These are phyloP conservation scores for Apostichopus japonicus DNA, from an alignment of 35 echinoderm and acorn worm genomes.

Conservation along the genomic window DNA sequence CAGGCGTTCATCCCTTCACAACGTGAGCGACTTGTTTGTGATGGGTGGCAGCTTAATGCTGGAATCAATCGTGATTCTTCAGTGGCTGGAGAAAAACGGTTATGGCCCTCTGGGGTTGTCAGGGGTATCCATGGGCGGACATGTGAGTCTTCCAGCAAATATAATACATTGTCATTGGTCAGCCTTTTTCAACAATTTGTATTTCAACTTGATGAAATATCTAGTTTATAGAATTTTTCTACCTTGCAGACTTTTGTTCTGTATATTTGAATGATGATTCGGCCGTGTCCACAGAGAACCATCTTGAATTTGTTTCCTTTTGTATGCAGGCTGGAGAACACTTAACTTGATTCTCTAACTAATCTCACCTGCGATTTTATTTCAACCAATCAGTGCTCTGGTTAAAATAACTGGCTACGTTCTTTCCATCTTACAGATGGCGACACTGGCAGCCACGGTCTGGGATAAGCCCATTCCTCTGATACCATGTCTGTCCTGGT, in stretches of 20 bases:
- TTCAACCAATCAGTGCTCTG: too few species aligned
- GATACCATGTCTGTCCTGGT: conserved; percentile 89
- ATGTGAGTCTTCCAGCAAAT: conserved; percentile 68
- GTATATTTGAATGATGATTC: too few species aligned
- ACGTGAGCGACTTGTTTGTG: conserved; percentile 98
- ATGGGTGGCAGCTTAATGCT: conserved; percentile 93
- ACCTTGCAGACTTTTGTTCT: too few species aligned
- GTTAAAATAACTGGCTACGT: neutral
- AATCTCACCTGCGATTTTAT: too few species aligned
- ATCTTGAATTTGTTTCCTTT: too few species aligned
- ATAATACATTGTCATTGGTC: too few species aligned
- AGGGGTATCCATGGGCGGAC: conserved; percentile 94
- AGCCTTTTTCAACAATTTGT: too few species aligned
- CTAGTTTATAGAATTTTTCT: too few species aligned
- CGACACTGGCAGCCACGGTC: conserved; percentile 74
- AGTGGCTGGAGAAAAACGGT: conserved; percentile 88
- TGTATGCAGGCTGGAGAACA: too few species aligned
- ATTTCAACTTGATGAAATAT: too few species aligned
- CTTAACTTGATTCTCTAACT: too few species aligned
- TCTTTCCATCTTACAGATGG: conserved; percentile 73
- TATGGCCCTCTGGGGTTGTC: conserved; percentile 85
- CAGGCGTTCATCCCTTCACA: conserved; percentile 80
- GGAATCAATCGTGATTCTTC: conserved; percentile 72
- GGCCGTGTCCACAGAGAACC: too few species aligned
- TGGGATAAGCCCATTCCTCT: conserved; percentile 90